Evolutionary conservation across 2,113 vertebrate species (phyloP).

Genomic region (Leptodactylus fuscus): DNA sequence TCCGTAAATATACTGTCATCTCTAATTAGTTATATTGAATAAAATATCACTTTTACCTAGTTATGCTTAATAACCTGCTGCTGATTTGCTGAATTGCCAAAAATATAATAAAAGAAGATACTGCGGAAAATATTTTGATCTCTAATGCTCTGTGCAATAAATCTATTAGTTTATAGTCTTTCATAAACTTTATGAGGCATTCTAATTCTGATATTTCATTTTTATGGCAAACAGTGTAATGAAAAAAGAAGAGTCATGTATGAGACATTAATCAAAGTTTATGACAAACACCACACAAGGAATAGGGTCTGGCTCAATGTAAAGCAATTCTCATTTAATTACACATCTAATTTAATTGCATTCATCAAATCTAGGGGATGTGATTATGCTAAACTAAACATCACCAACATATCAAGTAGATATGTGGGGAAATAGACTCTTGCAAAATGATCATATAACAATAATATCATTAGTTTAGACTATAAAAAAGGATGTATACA

Average conservation of each 20-base stretch:
- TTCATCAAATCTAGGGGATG: conserved; percentile 50
- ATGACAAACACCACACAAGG: conserved; percentile 42
- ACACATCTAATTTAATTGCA: conserved; percentile 59
- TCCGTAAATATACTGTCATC: too few species aligned
- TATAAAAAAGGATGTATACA: conserved; percentile 3
- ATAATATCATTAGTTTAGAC: conserved; percentile 12
- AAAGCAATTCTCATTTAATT: conserved; percentile 60
- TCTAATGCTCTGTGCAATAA: conserved; percentile 37
- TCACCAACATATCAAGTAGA: conserved; percentile 43
- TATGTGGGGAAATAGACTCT: conserved; percentile 10
- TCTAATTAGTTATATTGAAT: neutral
- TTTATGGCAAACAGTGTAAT: conserved; percentile 58
- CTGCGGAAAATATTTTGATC: conserved; percentile 47
- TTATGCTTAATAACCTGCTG: conserved; percentile 15
- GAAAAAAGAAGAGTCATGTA: conserved; percentile 58
- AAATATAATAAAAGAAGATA: conserved; percentile 28
- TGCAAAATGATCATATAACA: conserved; percentile 8
- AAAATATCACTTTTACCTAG: neutral
- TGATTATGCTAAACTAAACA: conserved; percentile 48
- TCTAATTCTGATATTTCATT: conserved; percentile 60
- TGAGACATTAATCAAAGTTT: conserved; percentile 51
- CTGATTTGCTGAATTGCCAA: conserved; percentile 26
- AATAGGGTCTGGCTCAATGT: conserved; percentile 49
- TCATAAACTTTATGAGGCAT: conserved; percentile 57
- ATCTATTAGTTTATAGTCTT: conserved; percentile 60